Percentiles rank a stretch among this genome's conserved stretches.
Evolutionary conservation across 1,140 invertebrate genomes (phyloP).

Genomic region (Phocides pigmalion): DNA sequence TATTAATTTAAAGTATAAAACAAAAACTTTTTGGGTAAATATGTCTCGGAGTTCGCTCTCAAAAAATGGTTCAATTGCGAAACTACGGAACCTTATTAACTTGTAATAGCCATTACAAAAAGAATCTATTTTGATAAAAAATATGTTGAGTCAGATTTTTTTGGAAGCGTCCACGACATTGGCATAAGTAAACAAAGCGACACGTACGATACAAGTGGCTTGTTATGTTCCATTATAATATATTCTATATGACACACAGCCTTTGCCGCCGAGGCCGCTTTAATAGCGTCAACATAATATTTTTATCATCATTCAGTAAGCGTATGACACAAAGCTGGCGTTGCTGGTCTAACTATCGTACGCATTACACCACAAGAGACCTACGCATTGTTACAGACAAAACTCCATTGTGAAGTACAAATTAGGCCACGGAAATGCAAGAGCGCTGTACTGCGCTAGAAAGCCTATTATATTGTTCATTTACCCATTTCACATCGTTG

Average conservation of each 20-base stretch:
- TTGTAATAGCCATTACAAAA: no score
- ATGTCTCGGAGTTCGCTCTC: no score
- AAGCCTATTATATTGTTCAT: background rate
- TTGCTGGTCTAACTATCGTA: slow-evolving; percentile 8
- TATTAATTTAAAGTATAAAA: no score
- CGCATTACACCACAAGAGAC: slow-evolving; percentile 2
- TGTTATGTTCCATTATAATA: slow-evolving; percentile 1
- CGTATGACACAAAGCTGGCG: slow-evolving; percentile 10
- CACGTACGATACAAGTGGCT: background rate
- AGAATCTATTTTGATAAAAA: no score
- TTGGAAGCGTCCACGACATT: no score
- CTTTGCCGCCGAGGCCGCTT: background rate
- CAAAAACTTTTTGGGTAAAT: no score
- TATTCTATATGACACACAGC: slow-evolving; percentile 14
- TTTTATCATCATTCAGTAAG: slow-evolving; percentile 15
- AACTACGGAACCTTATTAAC: no score
- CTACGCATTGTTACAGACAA: background rate
- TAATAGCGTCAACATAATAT: slow-evolving; percentile 1
- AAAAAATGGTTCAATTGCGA: no score
- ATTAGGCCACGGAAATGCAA: background rate
- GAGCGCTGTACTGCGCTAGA: background rate
- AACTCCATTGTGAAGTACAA: background rate
- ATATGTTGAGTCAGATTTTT: no score
- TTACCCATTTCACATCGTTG: background rate
- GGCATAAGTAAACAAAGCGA: background rate